These are phyloP conservation scores for Sesia bembeciformis DNA, from an alignment of 2,888 invertebrate species.

Conservation along the genomic window DNA sequence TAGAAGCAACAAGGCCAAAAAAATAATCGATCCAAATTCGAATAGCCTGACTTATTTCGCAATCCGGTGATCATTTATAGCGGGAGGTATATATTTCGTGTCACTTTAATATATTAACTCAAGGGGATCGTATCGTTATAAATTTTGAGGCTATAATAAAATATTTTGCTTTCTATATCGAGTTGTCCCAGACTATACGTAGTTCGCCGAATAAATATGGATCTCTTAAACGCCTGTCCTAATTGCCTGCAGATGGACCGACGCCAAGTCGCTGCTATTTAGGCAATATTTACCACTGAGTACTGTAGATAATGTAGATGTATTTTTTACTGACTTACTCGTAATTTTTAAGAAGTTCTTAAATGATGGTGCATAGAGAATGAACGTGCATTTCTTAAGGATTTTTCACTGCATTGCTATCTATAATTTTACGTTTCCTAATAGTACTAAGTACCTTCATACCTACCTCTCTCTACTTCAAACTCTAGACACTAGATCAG, in stretches of 20 bases:
- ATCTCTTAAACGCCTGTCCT: constrained; percentile 60
- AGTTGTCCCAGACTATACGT: not conserved
- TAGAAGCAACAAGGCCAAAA: no score
- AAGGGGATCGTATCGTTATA: constrained; percentile 11
- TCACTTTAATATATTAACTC: constrained; percentile 12
- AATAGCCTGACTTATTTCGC: constrained; percentile 14
- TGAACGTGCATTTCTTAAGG: no score
- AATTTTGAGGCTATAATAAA: no score
- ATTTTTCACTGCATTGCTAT: no score
- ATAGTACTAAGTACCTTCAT: no score
- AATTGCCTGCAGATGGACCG: constrained; percentile 69
- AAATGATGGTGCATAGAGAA: no score
- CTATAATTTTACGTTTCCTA: no score
- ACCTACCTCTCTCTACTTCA: no score
- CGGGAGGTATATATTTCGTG: not conserved
- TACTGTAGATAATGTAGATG: not conserved
- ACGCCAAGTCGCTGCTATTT: constrained; percentile 47
- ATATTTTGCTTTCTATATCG: no score
- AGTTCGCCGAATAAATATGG: constrained; percentile 54
- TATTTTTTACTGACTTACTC: no score
- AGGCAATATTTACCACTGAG: constrained; percentile 35
- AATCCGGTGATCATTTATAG: constrained; percentile 22
- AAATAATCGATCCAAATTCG: not conserved
- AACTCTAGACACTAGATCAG: no score
- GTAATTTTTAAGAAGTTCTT: no score